These are phyloP conservation scores for Plecturocebus donacophilus DNA, from an alignment of 2,113 vertebrate species.

Conservation along the genomic window DNA sequence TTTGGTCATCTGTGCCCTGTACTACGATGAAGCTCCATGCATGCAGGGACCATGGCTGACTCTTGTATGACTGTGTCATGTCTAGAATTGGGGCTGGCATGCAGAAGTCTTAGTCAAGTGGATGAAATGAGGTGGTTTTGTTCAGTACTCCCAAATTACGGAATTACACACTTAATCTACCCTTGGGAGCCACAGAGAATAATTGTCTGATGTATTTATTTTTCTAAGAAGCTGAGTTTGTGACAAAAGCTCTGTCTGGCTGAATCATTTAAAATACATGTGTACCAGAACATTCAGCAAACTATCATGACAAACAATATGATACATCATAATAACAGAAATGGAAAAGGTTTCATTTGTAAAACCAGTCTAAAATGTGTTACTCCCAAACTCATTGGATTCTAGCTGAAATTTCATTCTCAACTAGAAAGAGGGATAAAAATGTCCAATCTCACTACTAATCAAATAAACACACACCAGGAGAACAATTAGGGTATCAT, in stretches of 20 bases:
- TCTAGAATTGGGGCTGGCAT: background rate
- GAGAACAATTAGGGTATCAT: background rate
- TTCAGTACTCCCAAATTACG: background rate
- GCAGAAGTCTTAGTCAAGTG: background rate
- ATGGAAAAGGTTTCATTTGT: background rate
- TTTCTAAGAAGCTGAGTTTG: background rate
- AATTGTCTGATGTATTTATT: background rate
- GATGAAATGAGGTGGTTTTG: background rate
- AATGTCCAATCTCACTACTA: background rate
- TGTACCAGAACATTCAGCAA: background rate
- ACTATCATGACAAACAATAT: background rate
- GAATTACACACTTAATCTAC: background rate
- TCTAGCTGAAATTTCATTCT: constrained; percentile 31
- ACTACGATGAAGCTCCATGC: background rate
- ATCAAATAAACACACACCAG: background rate
- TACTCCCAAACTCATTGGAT: background rate
- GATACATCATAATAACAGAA: background rate
- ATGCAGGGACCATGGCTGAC: background rate
- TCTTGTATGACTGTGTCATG: background rate
- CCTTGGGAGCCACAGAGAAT: background rate
- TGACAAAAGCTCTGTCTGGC: background rate
- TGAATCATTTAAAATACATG: background rate
- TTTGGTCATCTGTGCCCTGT: background rate
- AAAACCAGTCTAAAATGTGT: background rate
- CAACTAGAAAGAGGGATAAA: background rate